Percentiles rank a stretch among this genome's conserved stretches.
These are phyloP conservation scores for Drosophila neutralis DNA, from an alignment of 2,888 invertebrate genomes.

Conservation along the genomic window DNA sequence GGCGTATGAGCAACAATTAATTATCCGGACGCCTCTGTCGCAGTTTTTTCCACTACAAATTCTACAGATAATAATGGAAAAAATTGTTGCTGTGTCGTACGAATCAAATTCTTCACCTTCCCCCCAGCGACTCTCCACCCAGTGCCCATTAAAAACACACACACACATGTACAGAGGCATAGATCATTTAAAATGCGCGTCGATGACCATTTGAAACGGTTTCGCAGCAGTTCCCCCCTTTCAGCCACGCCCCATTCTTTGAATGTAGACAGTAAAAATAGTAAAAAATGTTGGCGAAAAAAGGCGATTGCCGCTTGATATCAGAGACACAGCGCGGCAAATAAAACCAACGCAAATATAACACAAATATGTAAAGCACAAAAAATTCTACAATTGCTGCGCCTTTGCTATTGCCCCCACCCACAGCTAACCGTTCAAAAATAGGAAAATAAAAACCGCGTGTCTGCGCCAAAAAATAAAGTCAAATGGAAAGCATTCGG, in stretches of 20 bases:
- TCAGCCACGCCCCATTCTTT: constrained; percentile 46
- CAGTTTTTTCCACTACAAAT: constrained; percentile 56
- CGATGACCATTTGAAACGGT: constrained; percentile 82
- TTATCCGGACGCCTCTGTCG: constrained; percentile 63
- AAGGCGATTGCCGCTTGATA: constrained; percentile 79
- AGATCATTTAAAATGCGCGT: constrained; percentile 82
- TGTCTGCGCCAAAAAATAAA: constrained; percentile 79
- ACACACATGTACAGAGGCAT: constrained; percentile 55
- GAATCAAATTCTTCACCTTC: constrained; percentile 24
- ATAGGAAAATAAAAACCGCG: constrained; percentile 60
- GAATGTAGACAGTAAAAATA: constrained; percentile 75
- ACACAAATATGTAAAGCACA: constrained; percentile 75
- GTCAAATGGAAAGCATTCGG: constrained; percentile 75
- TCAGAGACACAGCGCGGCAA: constrained; percentile 70
- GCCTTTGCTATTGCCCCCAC: constrained; percentile 48
- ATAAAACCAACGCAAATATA: constrained; percentile 75
- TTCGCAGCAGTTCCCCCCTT: constrained; percentile 39
- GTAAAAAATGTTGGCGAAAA: constrained; percentile 52
- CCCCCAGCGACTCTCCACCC: constrained; percentile 12
- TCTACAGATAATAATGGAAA: constrained; percentile 55
- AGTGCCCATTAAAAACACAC: constrained; percentile 52
- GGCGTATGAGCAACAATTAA: constrained; percentile 79
- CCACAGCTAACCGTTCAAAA: constrained; percentile 7
- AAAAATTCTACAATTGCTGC: constrained; percentile 76
- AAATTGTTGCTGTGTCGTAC: constrained; percentile 6